These are phyloP conservation scores for Gadopsis marmoratus DNA, from an alignment of 2,797 vertebrate species.

Conservation along the genomic window DNA sequence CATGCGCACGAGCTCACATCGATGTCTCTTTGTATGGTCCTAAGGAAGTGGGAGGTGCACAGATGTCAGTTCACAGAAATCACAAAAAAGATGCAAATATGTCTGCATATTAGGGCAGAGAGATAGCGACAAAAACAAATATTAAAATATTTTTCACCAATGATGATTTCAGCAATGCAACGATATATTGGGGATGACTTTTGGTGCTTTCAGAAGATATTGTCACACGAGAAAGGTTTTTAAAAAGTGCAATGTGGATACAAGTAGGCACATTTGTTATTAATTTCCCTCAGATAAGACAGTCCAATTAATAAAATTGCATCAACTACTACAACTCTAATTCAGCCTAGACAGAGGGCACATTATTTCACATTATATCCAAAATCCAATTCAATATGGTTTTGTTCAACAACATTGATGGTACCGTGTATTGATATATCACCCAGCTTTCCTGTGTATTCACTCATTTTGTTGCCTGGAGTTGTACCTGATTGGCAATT, in stretches of 20 bases:
- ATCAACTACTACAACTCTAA: neutral
- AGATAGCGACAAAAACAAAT: neutral
- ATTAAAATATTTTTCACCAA: neutral
- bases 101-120: neutral
- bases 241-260: neutral
- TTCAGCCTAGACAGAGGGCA: neutral
- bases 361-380: neutral
- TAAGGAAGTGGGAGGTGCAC: conserved; percentile 45
- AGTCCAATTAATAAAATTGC: no score
- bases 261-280: neutral
- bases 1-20: conserved; percentile 81
- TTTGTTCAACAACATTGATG: neutral
- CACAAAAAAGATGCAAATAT: neutral
- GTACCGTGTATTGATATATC: neutral
- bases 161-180: neutral
- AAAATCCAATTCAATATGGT: neutral
- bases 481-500: conserved; percentile 90
- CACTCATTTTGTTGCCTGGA: conserved; percentile 2
- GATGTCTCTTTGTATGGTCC: conserved; percentile 64
- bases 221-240: neutral
- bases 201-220: neutral
- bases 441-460: neutral
- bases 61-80: neutral
- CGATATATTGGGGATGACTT: neutral
- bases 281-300: neutral